These are phyloP conservation scores for Triops cancriformis DNA, from an alignment of 1,140 invertebrate species.

Conservation along the genomic window DNA sequence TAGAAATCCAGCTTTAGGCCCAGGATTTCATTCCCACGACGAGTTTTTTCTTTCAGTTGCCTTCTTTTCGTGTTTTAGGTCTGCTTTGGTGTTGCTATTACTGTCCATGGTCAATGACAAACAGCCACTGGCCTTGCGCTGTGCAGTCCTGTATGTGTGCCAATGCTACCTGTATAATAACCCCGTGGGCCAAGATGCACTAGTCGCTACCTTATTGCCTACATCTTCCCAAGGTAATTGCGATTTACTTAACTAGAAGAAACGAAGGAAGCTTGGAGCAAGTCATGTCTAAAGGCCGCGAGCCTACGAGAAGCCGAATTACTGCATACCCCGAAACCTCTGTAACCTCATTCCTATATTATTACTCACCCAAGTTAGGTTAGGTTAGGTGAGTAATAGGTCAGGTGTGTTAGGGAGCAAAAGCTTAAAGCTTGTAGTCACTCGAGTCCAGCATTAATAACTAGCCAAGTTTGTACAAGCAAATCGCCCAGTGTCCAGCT, in stretches of 20 bases:
- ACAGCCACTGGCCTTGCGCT: conserved; percentile 82
- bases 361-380: too few species aligned
- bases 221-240: conserved; percentile 59
- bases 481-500: too few species aligned
- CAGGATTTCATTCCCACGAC: conserved; percentile 24
- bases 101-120: conserved; percentile 99
- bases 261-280: too few species aligned
- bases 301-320: too few species aligned
- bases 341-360: too few species aligned
- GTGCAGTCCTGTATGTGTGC: conserved; percentile 94
- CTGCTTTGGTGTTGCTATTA: conserved; percentile 85
- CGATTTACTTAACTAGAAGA: not conserved
- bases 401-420: too few species aligned
- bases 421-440: too few species aligned
- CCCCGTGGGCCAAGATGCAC: conserved; percentile 71
- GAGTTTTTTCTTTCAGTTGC: not conserved
- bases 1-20: conserved; percentile 26
- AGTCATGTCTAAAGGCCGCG: too few species aligned
- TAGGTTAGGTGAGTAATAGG: too few species aligned
- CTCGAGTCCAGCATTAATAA: too few species aligned
- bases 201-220: conserved; percentile 85
- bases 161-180: conserved; percentile 94
- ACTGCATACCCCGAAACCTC: too few species aligned
- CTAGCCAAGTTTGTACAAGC: too few species aligned
- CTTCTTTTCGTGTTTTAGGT: conserved; percentile 45